Base-by-base conservation (phyloP, 2,113 vertebrate genomes). In the Hipposideros armiger region DNA sequence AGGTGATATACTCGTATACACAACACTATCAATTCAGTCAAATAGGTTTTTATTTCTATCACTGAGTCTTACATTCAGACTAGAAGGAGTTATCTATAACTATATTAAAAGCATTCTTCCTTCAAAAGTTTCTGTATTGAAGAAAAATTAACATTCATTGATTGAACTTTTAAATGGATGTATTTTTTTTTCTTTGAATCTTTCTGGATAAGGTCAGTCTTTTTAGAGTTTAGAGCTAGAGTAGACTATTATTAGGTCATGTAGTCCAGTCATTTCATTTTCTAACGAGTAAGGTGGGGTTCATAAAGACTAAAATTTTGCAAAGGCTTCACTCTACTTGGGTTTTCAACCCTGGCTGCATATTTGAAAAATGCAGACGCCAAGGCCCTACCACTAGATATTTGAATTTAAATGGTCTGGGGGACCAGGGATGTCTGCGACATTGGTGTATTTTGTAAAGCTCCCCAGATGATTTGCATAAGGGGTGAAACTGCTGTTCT, bases 11-110 rank as follows among this genome's bases (percentile, higher is more conserved):
- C 52, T 16, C 69, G n/a, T 73, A 14, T 73, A 30, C 0, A 9
- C 3, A 19, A 69, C 9, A 60, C 52, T 82, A 58, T 86, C 66
- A 76, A 89, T 73, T 87, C 5, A 40, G 20, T 52, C 73, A 83
- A 62, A 70, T 28, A 78, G 40, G 6, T 64, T 94, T 94, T 66
- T 58, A 50, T 82, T 93, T 67, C 19, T 74, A 90, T 87, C 28
- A 74, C 69, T 80, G 7, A 58, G 28, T 69, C 58, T 95, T 96
- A 84, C 90, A 47, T 67, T 92, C 84, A 87, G 24, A 32, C 28
- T 93, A 19, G 26, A 93, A 77, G 20, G 11, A 62, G 24, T 66
- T 66, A 52, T 83, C 6, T 40, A 20, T 40, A 32, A 26, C 52
- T 91, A 92, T 87, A 88, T 77, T 77, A 58, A 56, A 11, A 66